Percentiles rank a stretch among this genome's conserved stretches.
Evolutionary conservation across 1,140 invertebrate genomes (phyloP).

Genomic region (Pogonomyrmex barbatus): DNA sequence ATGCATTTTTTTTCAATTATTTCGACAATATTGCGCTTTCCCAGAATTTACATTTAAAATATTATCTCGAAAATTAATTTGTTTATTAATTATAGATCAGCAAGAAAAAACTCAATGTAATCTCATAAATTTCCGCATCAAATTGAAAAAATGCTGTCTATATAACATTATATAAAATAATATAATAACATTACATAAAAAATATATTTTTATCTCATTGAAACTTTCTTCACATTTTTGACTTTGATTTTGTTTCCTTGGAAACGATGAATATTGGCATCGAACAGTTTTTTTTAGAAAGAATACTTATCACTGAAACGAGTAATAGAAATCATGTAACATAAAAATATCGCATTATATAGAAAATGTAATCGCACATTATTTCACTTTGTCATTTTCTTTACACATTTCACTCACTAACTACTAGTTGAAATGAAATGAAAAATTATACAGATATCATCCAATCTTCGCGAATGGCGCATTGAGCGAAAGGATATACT

Average conservation of each 20-base stretch:
- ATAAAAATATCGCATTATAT: slow-evolving; percentile 4
- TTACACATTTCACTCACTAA: slow-evolving; percentile 25
- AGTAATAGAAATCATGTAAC: slow-evolving; percentile 26
- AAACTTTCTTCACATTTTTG: background rate
- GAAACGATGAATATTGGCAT: background rate
- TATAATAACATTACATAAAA: background rate
- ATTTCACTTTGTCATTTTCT: slow-evolving; percentile 21
- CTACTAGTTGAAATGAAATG: slow-evolving; percentile 53
- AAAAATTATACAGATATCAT: slow-evolving; percentile 60
- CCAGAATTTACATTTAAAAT: slow-evolving; percentile 57
- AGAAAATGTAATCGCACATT: slow-evolving; percentile 40
- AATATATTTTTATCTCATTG: background rate
- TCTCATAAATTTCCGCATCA: slow-evolving; percentile 9
- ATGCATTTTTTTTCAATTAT: slow-evolving; percentile 48
- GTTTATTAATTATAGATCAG: slow-evolving; percentile 3
- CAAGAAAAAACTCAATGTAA: slow-evolving; percentile 25
- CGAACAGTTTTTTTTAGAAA: slow-evolving; percentile 2
- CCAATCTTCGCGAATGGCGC: slow-evolving; percentile 29
- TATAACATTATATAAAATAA: background rate
- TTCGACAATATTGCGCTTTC: slow-evolving; percentile 64
- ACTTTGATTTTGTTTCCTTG: background rate
- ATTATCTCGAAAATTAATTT: slow-evolving; percentile 47
- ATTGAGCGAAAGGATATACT: slow-evolving; percentile 54
- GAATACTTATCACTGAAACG: slow-evolving; percentile 23
- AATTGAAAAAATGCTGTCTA: background rate